Conservation (phyloP, 2,888 invertebrate genomes). For the Selenia dentaria region DNA sequence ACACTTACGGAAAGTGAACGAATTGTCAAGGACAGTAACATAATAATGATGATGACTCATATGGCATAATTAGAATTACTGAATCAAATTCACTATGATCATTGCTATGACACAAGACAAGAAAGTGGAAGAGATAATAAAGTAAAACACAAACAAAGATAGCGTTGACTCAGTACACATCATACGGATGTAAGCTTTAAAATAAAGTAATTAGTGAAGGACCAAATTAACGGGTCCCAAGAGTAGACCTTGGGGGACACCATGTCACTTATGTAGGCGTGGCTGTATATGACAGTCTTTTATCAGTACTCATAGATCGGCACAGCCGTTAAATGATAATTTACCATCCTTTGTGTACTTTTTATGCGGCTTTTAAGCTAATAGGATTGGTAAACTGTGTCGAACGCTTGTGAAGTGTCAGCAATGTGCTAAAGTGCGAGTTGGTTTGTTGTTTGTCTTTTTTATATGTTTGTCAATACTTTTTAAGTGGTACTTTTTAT, state of each 20-base stretch:
- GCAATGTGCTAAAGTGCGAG: conserved; percentile 4
- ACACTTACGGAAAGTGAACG: too few relatives aligned
- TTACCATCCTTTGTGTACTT: conserved; percentile 36
- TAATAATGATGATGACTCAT: too few relatives aligned
- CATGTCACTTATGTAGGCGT: conserved; percentile 39
- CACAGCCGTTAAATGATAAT: conserved; percentile 50
- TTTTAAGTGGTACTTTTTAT: too few relatives aligned
- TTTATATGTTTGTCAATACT: neutral
- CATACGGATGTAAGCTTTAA: conserved; percentile 19
- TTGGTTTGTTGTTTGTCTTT: conserved; percentile 2
- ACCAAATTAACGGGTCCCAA: conserved; percentile 37
- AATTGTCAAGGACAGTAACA: too few relatives aligned
- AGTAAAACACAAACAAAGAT: neutral
- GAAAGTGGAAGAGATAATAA: neutral
- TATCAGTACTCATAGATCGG: conserved; percentile 44
- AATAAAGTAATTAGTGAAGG: conserved; percentile 35
- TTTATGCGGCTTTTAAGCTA: conserved; percentile 50
- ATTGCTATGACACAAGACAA: too few relatives aligned
- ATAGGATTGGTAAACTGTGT: conserved; percentile 38
- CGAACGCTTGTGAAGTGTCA: conserved; percentile 24
- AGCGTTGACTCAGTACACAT: neutral
- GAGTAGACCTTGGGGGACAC: conserved; percentile 43
- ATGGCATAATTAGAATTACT: too few relatives aligned
- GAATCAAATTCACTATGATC: too few relatives aligned
- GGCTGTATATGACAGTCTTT: conserved; percentile 39